Evolutionary conservation across 2,797 vertebrate species (phyloP).

Genomic region (Hypotaenidia okinawae): DNA sequence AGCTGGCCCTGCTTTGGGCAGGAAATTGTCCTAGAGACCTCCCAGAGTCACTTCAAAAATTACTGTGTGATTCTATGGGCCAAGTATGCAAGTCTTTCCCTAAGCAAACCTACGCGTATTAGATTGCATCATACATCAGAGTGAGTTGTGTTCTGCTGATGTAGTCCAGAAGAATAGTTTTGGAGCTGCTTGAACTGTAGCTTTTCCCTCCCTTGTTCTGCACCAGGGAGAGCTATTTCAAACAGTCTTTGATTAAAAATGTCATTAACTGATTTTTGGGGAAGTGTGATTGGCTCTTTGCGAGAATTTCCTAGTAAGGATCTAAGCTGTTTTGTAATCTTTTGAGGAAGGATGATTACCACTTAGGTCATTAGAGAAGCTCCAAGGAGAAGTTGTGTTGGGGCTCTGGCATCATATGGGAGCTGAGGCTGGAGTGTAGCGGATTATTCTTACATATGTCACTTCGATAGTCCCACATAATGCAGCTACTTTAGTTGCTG

Average conservation of each 20-base stretch:
- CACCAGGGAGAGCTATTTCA: not conserved
- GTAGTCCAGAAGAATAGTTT: not conserved
- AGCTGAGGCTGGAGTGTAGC: not conserved
- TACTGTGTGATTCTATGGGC: not conserved
- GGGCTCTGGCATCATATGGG: not conserved
- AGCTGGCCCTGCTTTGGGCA: not conserved
- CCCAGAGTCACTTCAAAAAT: not conserved
- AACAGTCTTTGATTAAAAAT: not conserved
- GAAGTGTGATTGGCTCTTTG: not conserved
- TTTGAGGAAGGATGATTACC: not conserved
- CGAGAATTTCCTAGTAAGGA: not conserved
- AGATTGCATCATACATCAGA: rapidly evolving
- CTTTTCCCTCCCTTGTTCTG: not conserved
- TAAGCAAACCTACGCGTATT: not conserved
- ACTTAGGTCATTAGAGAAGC: not conserved
- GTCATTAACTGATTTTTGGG: not conserved
- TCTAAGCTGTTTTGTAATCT: not conserved
- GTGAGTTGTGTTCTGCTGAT: not conserved
- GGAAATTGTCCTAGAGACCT: not conserved
- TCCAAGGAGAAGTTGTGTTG: not conserved
- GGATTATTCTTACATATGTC: rapidly evolving
- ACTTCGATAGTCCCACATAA: not conserved
- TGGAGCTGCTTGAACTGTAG: not conserved
- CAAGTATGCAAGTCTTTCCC: not conserved
- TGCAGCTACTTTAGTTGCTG: not conserved